Evolutionary conservation across 2,797 vertebrate genomes (phyloP).

Genomic region (Arnoldichthys spilopterus): DNA sequence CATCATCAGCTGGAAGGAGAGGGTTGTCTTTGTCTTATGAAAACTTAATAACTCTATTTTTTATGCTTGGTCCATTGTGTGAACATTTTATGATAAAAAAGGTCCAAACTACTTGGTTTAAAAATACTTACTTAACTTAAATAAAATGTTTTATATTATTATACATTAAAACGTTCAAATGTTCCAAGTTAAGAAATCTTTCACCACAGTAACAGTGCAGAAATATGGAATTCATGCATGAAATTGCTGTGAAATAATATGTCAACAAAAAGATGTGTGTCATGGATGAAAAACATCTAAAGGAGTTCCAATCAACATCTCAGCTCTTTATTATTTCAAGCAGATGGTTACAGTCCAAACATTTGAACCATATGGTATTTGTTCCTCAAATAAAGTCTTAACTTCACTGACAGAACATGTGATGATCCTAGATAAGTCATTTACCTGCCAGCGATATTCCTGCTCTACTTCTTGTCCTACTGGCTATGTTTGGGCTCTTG

Average conservation of each 20-base stretch:
- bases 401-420: background rate
- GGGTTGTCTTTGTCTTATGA: no score
- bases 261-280: background rate
- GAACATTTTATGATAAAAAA: background rate
- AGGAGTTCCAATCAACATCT: background rate
- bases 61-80: background rate
- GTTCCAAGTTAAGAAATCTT: no score
- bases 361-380: background rate
- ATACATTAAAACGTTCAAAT: background rate
- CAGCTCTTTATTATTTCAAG: background rate
- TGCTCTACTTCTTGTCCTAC: slow-evolving; percentile 19
- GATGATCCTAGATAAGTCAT: background rate
- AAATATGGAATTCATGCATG: background rate
- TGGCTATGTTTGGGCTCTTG: slow-evolving; percentile 30
- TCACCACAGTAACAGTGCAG: no score
- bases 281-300: slow-evolving; percentile 5
- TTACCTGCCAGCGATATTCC: background rate
- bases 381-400: background rate
- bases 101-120: background rate
- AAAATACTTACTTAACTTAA: no score
- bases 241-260: background rate
- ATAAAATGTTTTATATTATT: background rate
- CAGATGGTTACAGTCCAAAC: background rate
- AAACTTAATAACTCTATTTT: background rate
- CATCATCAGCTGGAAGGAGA: background rate